Evolutionary conservation across 2,113 vertebrate species (phyloP), one percentile per base, ranked within the genome.

Genomic region (Oriolus oriolus): DNA sequence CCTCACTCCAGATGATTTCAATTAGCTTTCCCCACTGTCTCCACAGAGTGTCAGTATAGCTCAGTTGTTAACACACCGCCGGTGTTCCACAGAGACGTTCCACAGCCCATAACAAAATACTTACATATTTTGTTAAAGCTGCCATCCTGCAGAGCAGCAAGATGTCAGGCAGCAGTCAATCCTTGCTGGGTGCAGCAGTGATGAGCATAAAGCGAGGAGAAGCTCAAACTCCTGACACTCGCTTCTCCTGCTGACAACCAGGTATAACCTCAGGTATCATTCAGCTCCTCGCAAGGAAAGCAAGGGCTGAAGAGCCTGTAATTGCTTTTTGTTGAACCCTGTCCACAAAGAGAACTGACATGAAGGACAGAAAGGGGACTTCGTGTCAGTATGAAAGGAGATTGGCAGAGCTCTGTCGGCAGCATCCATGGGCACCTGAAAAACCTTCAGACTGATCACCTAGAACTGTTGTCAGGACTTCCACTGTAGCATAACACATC

Each of bases 11-110:
- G 73, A 87, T 19, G 4, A 80, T 30, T 56, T 84, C 74, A 70
- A 61, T 61, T 77, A n/a, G 47, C 26, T 66, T 85, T 97, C 71
- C 84, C 68, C 23, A 14, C 70, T 79, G 74, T 91, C 73, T 94
- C 87, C 90, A 96, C 96, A 79, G 69, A 84, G 96, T 94, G 96
- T 97, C 96, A 97, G 76, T 96, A 87, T 93, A 96, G 89, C 86
- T 79, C 96, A 92, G 92, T 70, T 88, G 47, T 88, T 94, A 78
- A 63, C 75, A 19, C 11, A 54, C 4, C 0, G 1, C 59, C 69
- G 68, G 44, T 5, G 18, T 7, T 44, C 56, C 44, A 47, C 54
- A 69, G 56, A 61, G 61, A 44, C 7, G 2, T 35, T 71, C 42
- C 50, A 31, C 9, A 10, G 30, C 14, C 50, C 8, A 0, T 39